Base-by-base conservation (phyloP, 2,113 vertebrate species). In the Hippocampus barbouri region DNA sequence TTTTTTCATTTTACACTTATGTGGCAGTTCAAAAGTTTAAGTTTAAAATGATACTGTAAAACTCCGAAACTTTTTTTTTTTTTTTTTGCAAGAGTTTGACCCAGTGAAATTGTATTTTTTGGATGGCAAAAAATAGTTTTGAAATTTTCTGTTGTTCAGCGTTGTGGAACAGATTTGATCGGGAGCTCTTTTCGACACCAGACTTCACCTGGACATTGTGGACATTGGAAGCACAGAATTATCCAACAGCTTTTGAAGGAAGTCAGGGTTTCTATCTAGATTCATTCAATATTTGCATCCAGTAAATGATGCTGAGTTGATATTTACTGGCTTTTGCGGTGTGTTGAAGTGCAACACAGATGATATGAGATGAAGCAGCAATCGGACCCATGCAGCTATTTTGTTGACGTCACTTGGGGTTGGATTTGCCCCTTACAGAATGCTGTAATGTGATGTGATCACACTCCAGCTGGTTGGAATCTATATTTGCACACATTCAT, bases 401-500 rank as follows among this genome's bases (percentile, higher is more conserved):
- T 66, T 3, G 15, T 27, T 66, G 43, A 66, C 43, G 43, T 66
- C 41, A 66, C 23, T 47, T 66, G 14, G 41, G 5, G 8, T 23
- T 47, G 41, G 64, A 34, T 57, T 66, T 83, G 56, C 65, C 72
- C 69, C 53, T 78, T 72, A 82, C 63, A 68, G 14, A 73, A 43
- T 70, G 67, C 62, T 25, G 30, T 30, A 30, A 3, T 30, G 30
- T 30, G 23, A 66, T 74, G 65, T 54, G 66, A 66, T 60, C 45
- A 67, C 68, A 72, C 74, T 23, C 23, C 63, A 65, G 40, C 40
- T 23, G n/a, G 43, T 43, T 66, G 43, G 27, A 62, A 60, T 79
- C 77, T 87, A 84, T 84, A 84, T 89, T 84, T 85, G 60, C 57
- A 60, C 76, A 53, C 56, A 67, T 61, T 34, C 59, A 45, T 76